phyloP scores from a whole-genome alignment of 2,113 vertebrate genomes.

The Dasypus novemcinctus region DNA sequence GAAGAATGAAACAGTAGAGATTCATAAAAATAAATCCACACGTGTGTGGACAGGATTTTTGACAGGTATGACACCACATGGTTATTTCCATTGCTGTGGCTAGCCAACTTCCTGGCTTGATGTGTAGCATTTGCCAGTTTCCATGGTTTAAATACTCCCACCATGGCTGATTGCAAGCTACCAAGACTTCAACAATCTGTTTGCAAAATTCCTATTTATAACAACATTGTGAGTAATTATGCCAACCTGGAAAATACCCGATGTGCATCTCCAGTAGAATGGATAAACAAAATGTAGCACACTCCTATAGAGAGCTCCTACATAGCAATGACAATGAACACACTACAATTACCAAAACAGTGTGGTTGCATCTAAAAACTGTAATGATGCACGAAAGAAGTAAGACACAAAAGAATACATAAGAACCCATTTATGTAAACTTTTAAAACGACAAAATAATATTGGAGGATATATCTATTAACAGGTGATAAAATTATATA shows the following conservation, averaged over 20 bases:
- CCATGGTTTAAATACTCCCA: neutral
- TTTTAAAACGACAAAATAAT: neutral
- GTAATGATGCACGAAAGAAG: neutral
- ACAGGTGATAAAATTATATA: too few species aligned
- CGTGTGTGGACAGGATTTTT: neutral
- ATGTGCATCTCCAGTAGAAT: neutral
- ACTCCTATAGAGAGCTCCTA: neutral
- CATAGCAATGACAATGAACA: neutral
- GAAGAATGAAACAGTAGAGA: neutral
- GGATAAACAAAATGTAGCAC: neutral
- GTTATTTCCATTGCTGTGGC: neutral
- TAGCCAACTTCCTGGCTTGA: neutral
- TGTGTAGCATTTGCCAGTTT: neutral
- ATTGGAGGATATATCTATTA: neutral
- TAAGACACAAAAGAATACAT: neutral
- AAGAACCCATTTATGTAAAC: neutral
- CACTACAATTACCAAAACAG: neutral
- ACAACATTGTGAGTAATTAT: neutral
- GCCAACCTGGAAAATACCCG: neutral
- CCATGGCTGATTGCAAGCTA: neutral
- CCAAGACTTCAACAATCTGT: neutral
- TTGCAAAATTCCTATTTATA: neutral
- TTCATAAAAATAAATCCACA: neutral
- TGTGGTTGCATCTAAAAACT: neutral
- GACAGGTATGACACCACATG: neutral